Evolutionary conservation across 2,113 vertebrate species (phyloP), one percentile per base, ranked within the genome.

Genomic region (Nibea coibor): DNA sequence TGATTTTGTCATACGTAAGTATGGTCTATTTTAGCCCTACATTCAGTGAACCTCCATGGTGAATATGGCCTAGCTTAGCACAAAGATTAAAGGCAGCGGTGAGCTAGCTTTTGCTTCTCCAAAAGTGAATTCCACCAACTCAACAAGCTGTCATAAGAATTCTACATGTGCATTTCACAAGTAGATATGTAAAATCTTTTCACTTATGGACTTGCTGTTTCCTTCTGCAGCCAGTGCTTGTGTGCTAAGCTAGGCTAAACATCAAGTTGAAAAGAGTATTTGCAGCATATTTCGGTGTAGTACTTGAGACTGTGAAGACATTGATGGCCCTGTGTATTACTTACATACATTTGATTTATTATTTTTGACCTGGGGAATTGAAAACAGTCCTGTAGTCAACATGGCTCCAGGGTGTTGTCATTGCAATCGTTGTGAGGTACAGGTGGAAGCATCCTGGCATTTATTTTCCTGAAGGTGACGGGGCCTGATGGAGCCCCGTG

Each of bases 381-480:
- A 28, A 80, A 65, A 72, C n/a, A 64, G 53, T 54, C 45, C 19
- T 72, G 20, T 28, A 39, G 17, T 78, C 26, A 53, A 57, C 8
- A 0, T 20, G 57, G 45, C 69, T 74, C 59, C 20, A 31, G 70
- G 78, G 0, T 77, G 69, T 78, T 83, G 77, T 75, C 63, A 42
- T 45, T 72, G 28, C 42, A 22, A 1, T 61, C 51, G 47, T 42
- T 35, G 50, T 56, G 69, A 71, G 75, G 75, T 80, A 86, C 86
- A 86, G 84, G 80, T 87, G 83, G 81, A 82, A 54, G 51, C 8
- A 35, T 73, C 43, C 54, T 48, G 58, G 48, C 75, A 47, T 19
- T 81, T 66, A 31, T 72, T 78, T 42, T 26, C 42, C 54, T 73
- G 53, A 62, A 78, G 69, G 65, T 78, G 71, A 72, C 45, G 12